Conservation (phyloP, 2,797 vertebrate species). For the Tenualosa ilisha region DNA sequence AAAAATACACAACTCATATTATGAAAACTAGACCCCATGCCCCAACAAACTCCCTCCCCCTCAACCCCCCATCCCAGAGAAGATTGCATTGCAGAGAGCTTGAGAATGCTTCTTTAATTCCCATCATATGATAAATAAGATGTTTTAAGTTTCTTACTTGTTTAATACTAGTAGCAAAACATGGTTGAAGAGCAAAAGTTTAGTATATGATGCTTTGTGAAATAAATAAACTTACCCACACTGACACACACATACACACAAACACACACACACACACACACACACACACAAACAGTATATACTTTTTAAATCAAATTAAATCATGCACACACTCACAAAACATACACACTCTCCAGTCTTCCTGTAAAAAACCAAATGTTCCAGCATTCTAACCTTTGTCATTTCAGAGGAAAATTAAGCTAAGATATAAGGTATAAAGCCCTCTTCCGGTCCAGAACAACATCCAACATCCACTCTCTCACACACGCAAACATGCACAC, state of each 20-base stretch:
- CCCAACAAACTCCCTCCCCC: not conserved
- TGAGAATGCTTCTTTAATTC: conserved; percentile 18
- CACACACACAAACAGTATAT: conserved; percentile 33
- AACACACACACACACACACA: conserved; percentile 36
- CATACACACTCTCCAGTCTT: not conserved
- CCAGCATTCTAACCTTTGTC: conserved; percentile 21
- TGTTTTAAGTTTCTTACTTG: conserved; percentile 43
- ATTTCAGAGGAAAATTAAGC: conserved; percentile 13
- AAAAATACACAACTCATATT: conserved; percentile 7
- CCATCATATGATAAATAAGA: conserved; percentile 31
- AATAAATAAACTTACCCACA: conserved; percentile 46
- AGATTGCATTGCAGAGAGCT: conserved; percentile 50
- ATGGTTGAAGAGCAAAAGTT: conserved; percentile 48
- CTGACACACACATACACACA: conserved; percentile 37
- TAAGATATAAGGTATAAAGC: conserved; percentile 12
- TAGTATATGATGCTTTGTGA: conserved; percentile 32
- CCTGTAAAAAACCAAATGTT: conserved; percentile 20
- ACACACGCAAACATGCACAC: not conserved
- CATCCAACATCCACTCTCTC: not conserved
- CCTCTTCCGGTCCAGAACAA: conserved; percentile 8
- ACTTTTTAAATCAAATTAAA: conserved; percentile 42
- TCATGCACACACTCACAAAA: conserved; percentile 47
- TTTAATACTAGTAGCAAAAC: conserved; percentile 59
- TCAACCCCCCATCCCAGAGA: conserved; percentile 54
- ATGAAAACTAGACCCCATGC: conserved; percentile 32